phyloP scores from a whole-genome alignment of 2,113 vertebrate genomes.

The Pluvianellus socialis region DNA sequence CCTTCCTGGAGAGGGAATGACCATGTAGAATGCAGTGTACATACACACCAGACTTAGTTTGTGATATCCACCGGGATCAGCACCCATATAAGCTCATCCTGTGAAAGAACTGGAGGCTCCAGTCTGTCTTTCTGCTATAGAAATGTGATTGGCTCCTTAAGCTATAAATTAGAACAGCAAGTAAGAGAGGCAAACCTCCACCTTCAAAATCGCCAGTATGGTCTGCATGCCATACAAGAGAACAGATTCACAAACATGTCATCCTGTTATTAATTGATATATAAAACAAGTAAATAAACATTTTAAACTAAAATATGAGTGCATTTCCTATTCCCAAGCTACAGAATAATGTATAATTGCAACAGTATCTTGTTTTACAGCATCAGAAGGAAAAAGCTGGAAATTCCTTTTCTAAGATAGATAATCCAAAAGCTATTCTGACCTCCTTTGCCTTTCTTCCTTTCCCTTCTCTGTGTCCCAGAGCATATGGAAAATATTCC shows the following conservation, averaged over 20 bases:
- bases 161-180: neutral
- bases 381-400: neutral
- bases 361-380: neutral
- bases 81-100: neutral
- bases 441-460: neutral
- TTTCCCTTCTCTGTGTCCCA: neutral
- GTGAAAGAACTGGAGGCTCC: neutral
- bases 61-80: neutral
- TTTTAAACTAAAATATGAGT: neutral
- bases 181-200: neutral
- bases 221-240: neutral
- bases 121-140: neutral
- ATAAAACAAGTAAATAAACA: neutral
- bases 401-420: neutral
- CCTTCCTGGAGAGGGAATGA: neutral
- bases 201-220: neutral
- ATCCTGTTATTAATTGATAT: neutral
- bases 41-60: neutral
- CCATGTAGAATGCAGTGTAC: rapidly evolving
- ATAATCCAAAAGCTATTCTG: neutral
- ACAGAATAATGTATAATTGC: neutral
- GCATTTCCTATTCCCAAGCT: neutral
- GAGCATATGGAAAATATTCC: neutral
- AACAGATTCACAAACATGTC: neutral
- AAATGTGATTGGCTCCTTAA: neutral